Base-by-base conservation (phyloP, 2,888 invertebrate genomes). In the Drymonia ruficornis region DNA sequence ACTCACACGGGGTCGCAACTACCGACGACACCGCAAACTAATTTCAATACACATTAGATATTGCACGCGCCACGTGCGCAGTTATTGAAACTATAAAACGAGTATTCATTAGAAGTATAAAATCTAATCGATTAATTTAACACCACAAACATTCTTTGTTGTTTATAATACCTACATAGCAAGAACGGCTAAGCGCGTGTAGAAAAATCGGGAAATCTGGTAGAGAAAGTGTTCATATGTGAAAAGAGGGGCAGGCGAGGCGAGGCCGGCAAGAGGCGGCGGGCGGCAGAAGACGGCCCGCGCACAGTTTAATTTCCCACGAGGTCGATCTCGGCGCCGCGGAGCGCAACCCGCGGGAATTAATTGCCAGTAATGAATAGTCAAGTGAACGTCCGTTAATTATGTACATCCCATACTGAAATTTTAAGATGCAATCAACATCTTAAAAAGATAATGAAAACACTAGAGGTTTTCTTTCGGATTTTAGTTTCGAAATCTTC, bases 291-390 rank as follows among this genome's bases (percentile, higher is more conserved):
- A 89, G 91, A 89, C 88, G 90, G 89, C 87, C 84, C 85, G 87
- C 84, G 87, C 87, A 83, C 87, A 91, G 89, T 91, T 92, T 92
- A 92, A 92, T 92, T 92, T 92, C 92, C 92, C 92, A 91, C 89
- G 92, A 92, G 92, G 91, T 91, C 91, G 90, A 91, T 92, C 92
- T 91, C 89, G 81, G 89, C 85, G 88, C 87, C 88, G 87, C 86
- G 84, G 83, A 85, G 89, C 89, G 78, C 87, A 85, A 84, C 91
- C 88, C 91, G 91, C 89, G 91, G 92, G 92, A 91, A 89, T 92
- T 92, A 91, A 92, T 91, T 91, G 91, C 90, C 84, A 89, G 89
- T 91, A 92, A 92, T 92, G 92, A 92, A 91, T 92, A 92, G 91
- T 87, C 91, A 87, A 91, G 91, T 89, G 90, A 89, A 85, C 87